Evolutionary conservation across 2,113 vertebrate genomes (phyloP), one percentile per base, ranked within the genome.

Genomic region (Otis tarda): DNA sequence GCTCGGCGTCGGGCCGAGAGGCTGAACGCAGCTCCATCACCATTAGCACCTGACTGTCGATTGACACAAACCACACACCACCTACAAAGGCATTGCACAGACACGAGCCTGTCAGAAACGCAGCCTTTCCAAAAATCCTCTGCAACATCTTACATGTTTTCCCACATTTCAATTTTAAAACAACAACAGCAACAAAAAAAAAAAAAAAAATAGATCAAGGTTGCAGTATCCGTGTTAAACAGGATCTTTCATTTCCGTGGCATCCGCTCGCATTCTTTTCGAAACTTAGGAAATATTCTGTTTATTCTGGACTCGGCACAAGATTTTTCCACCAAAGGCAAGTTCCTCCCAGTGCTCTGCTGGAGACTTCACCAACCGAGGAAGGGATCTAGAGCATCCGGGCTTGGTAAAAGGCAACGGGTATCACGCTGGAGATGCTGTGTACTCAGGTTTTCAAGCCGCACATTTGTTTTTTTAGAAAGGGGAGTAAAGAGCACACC

Each of bases 51-150:
- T 93, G 94, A 87, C 91, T 93, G 89, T 60, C 21, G 77, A 97
- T 6, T 95, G 96, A 95, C 93, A 96, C 65, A 93, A 95, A 95
- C 93, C 94, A 95, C 94, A 95, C 84, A 91, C 87, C 94, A 94
- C 89, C 91, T 87, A 97, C 89, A 93, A 96, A 94, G 87, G 69
- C 91, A 79, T 0, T 56, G 70, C 81, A 85, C 87, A 95, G 87
- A 84, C 91, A 80, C 5, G 8, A 82, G 78, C 1, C 0, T 76
- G 81, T 76, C 89, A 57, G 93, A 96, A 97, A 96, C 0, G 0
- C 77, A 91, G 80, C 61, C 93, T 91, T 84, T 85, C 93, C 87
- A 95, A 94, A 93, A 93, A 18, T 53, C 53, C 65, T 75, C 69
- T 68, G 65, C 47, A 91, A 68, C 57, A 91, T 79, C 77, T 96